Conservation (phyloP, 2,113 vertebrate species). For the human region DNA sequence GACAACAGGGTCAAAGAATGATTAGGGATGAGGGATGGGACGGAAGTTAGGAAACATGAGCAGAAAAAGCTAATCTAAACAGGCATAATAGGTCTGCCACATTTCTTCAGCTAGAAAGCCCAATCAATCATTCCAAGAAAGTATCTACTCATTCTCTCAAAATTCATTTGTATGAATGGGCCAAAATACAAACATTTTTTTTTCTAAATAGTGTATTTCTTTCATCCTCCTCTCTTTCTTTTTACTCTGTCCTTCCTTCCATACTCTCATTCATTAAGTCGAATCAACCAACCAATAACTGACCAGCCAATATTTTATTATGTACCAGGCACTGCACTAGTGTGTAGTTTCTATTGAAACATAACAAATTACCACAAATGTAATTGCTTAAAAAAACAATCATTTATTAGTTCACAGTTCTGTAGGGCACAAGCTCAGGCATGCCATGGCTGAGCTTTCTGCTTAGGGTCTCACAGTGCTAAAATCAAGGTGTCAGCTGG, state of each 20-base stretch:
- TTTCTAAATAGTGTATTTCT: neutral
- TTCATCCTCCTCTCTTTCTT: neutral
- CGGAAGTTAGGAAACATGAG: constrained; percentile 13
- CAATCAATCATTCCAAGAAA: constrained; percentile 41
- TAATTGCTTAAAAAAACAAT: neutral
- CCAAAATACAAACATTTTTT: neutral
- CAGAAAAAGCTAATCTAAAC: constrained; percentile 47
- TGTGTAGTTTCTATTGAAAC: neutral
- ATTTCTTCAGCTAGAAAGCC: neutral
- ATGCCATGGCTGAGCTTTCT: neutral
- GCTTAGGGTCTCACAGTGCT: neutral
- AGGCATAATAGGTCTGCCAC: neutral
- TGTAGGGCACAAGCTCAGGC: neutral
- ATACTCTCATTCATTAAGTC: neutral
- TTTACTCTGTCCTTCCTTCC: neutral
- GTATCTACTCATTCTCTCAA: neutral
- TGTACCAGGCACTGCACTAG: neutral
- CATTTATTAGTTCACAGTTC: neutral
- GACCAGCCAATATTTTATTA: neutral
- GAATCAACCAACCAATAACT: neutral
- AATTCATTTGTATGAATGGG: constrained; percentile 9
- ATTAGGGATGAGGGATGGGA: constrained; percentile 38
- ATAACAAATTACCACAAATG: neutral
- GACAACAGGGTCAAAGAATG: constrained; percentile 20
- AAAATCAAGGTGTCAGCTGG: neutral